These are phyloP conservation scores for Caenorhabditis doughertyi DNA, from an alignment of 2,888 invertebrate genomes.

Conservation along the genomic window DNA sequence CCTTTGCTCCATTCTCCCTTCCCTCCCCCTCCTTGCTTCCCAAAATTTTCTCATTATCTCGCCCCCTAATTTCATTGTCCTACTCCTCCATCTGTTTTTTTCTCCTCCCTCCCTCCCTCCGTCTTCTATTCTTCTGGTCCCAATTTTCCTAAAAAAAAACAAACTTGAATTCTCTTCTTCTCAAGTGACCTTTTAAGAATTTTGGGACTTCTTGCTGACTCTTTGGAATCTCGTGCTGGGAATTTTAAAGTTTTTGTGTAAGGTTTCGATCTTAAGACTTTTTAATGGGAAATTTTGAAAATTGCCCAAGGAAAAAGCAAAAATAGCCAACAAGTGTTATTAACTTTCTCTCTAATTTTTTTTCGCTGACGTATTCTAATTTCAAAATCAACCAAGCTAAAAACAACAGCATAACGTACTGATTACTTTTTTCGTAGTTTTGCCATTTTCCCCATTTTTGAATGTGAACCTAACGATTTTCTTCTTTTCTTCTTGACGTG, in stretches of 20 bases:
- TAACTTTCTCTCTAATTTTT: neutral
- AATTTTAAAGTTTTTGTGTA: conserved; percentile 3
- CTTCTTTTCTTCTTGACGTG: too few relatives aligned
- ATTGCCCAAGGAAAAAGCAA: neutral
- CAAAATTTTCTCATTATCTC: conserved; percentile 51
- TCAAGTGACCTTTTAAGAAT: conserved; percentile 3
- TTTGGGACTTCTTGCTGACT: too few relatives aligned
- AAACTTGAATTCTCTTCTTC: conserved; percentile 3
- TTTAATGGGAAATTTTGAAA: neutral
- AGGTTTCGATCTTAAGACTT: neutral
- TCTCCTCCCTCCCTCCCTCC: neutral
- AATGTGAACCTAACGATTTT: too few relatives aligned
- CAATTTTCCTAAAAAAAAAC: conserved; percentile 11
- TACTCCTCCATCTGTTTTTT: too few relatives aligned
- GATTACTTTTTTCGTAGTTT: too few relatives aligned
- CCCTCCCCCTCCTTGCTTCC: neutral
- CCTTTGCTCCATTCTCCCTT: neutral
- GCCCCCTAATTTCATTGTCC: conserved; percentile 49
- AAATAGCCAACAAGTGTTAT: too few relatives aligned
- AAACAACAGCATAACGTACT: too few relatives aligned
- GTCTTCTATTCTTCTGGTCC: neutral
- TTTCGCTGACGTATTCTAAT: too few relatives aligned
- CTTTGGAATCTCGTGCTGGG: neutral
- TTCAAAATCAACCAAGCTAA: too few relatives aligned
- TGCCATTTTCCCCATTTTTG: too few relatives aligned